These are phyloP conservation scores for Catagonus wagneri DNA, from an alignment of 2,113 vertebrate species.

Conservation along the genomic window DNA sequence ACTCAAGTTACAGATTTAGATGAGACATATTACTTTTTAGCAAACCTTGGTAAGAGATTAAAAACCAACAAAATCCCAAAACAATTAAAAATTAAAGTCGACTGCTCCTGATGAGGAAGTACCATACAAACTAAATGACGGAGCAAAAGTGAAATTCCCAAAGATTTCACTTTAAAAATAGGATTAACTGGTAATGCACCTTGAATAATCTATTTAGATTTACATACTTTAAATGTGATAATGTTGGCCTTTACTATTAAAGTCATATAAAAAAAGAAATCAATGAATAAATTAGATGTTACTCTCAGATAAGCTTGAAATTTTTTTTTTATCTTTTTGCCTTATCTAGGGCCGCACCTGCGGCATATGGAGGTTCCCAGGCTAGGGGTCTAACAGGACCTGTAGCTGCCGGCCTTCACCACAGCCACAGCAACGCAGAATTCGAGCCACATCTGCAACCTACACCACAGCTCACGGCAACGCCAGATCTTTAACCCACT, in stretches of 20 bases:
- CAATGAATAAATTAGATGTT: not conserved
- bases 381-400: no score
- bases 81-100: not conserved
- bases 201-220: not conserved
- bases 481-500: no score
- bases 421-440: no score
- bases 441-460: no score
- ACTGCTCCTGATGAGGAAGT: not conserved
- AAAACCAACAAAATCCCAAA: not conserved
- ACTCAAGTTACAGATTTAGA: not conserved
- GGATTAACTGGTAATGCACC: not conserved
- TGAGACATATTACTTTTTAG: not conserved
- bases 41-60: not conserved
- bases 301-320: not conserved
- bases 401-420: no score
- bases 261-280: not conserved
- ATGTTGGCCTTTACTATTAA: not conserved
- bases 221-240: not conserved
- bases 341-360: no score
- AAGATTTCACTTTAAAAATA: conserved; percentile 20
- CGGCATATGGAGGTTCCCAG: no score
- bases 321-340: no score
- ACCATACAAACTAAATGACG: not conserved
- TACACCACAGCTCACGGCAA: no score
- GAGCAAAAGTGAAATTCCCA: not conserved